These are phyloP conservation scores for Otis tarda DNA, from an alignment of 2,113 vertebrate genomes.

Conservation along the genomic window DNA sequence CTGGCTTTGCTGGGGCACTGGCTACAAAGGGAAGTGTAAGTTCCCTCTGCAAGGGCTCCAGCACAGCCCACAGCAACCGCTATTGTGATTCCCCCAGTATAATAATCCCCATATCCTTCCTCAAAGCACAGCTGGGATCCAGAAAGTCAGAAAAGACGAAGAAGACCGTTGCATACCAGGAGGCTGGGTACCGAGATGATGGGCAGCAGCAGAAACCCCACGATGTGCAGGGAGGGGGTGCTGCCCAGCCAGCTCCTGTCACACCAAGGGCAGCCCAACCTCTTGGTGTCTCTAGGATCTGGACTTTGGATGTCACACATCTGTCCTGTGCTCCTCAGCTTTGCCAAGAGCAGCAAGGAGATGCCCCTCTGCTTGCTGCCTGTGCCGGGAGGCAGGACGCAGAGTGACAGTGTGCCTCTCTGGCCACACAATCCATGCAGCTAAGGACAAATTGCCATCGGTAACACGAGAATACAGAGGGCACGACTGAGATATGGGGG, in stretches of 20 bases:
- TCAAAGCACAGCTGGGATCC: background rate
- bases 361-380: background rate
- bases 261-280: background rate
- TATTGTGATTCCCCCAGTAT: background rate
- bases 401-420: background rate
- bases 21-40: background rate
- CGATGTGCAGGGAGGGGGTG: rapidly evolving
- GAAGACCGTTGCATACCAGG: background rate
- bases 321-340: background rate
- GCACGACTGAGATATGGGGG: background rate
- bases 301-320: background rate
- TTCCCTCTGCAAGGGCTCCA: background rate
- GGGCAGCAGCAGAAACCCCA: background rate
- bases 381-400: rapidly evolving
- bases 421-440: background rate
- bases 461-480: background rate
- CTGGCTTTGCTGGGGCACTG: rapidly evolving
- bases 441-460: background rate
- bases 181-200: rapidly evolving
- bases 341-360: background rate
- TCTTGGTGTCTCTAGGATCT: background rate
- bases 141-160: background rate
- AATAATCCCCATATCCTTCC: background rate
- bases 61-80: rapidly evolving
- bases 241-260: background rate